Evolutionary conservation across 1,140 invertebrate species (phyloP), one percentile per base, ranked within the genome.

Genomic region (Penaeus indicus): DNA sequence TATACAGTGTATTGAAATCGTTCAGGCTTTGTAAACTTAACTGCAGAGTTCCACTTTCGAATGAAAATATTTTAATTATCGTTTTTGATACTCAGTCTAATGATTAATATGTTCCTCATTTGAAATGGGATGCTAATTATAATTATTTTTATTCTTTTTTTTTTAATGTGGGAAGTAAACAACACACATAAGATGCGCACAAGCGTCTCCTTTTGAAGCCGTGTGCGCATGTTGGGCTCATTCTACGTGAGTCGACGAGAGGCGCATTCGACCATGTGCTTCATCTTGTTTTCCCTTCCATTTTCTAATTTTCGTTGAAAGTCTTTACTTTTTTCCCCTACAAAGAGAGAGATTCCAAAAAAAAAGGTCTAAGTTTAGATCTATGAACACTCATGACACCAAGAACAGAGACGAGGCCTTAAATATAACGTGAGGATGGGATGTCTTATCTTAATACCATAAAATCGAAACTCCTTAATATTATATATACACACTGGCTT

Each of bases 191-290:
- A 60, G 38, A 22, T 54, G 75, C 75, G 72, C 85, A 86, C 85
- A 86, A 72, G 85, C 85, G 85, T 86, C 85, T 86, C 85, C 85
- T 79, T 54, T 54, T 62, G 47, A 32, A 78, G 60, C 85, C 85
- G 72, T 86, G 85, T 86, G 85, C 75, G 27, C 61, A 77, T 47
- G 72, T 86, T 64, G 85, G 85, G 85, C 85, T 86, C 85, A 86
- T 86, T 86, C 85, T 86, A 79, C 60, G 25, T 60, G 32, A 64
- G 61, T 63, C 27, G 54, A 54, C 54, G 54, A 54, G 54, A 16
- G 85, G 60, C 63, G 80, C 60, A 83, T 62, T 83, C 21, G 54
- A 83, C 47, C 80, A 82, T 27, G n/a, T 62, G 63, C 27, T 62
- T 32, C 25, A 21, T 27, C 80, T 63, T 62, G 18, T 61, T 62